Base-by-base conservation (phyloP, 1,140 invertebrate species). In the Phthorimaea operculella region DNA sequence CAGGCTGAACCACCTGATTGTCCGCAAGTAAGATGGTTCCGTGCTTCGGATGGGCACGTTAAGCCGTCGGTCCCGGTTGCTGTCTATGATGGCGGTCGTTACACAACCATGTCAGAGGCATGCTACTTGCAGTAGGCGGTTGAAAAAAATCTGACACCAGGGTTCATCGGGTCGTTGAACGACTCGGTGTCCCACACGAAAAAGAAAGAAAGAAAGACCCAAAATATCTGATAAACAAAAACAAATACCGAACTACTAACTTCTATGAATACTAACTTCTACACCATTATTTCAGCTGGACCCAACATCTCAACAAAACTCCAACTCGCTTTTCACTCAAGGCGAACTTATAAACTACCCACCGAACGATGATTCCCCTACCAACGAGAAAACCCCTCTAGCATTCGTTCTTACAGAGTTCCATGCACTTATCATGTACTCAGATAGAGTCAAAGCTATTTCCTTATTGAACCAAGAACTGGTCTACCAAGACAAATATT, bases 361-460 rank as follows among this genome's bases (percentile, higher is more conserved):
- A 14, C 15, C 63, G 8, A 67, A 71, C 47, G 57, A 79, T 82
- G 69, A 73, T 66, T 18, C 83, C 68, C 45, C 80, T 9, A 55
- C 60, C 5, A 74, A 72, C 60, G 76, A 74, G 50, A 82, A 76
- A 21, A 86, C 87, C 10, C 95, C 96, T 0, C 79, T 93, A 6
- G 88, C 92, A 0, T 93, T 98, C 71, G 91, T 95, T 4, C 75
- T 97, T 12, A 98, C 96, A 1, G 92, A 98, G 77, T 98, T 97
- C 83, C 96, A 99, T 81, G 91, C 92, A 10, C 74, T 98, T 10
- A 83, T 98, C 1, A 88, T 97, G 28, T 98, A 95, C 75, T 85
- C 89, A 4, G 92, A 97, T 78, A 91, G 91, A 57, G 89, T 98
- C 0, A 94, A 93, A 78, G 95, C 92, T 4, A 87, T 98, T 36